These are phyloP conservation scores for Cercocebus atys DNA, from an alignment of 2,113 vertebrate species.

Conservation along the genomic window DNA sequence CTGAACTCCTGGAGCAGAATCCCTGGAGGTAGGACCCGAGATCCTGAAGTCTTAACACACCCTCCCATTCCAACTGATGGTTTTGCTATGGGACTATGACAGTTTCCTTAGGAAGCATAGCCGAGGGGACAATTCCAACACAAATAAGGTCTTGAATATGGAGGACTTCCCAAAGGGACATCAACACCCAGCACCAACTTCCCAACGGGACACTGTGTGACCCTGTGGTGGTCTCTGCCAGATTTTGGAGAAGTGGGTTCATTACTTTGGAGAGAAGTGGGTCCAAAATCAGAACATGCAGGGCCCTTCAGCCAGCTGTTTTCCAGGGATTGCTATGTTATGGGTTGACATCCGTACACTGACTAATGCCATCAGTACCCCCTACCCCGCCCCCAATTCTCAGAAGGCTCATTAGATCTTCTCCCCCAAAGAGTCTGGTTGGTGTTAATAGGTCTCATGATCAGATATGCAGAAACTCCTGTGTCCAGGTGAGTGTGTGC, in stretches of 20 bases:
- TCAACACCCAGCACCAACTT: background rate
- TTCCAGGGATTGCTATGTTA: background rate
- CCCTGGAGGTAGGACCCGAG: background rate
- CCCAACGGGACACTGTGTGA: background rate
- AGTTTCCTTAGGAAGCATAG: background rate
- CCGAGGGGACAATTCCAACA: background rate
- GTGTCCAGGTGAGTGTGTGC: accelerated
- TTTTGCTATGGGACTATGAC: background rate
- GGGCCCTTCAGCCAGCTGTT: background rate
- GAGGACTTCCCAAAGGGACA: background rate
- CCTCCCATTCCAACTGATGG: background rate
- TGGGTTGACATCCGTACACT: background rate
- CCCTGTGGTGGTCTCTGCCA: background rate
- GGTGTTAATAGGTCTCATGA: background rate
- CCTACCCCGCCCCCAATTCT: background rate
- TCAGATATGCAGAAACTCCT: background rate
- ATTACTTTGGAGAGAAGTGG: too few relatives aligned
- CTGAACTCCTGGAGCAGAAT: background rate
- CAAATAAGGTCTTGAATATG: background rate
- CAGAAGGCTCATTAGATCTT: background rate
- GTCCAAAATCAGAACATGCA: background rate
- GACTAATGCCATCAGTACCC: background rate
- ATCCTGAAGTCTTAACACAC: background rate
- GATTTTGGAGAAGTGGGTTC: too few relatives aligned
- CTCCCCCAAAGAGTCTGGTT: background rate